These are phyloP conservation scores for Bryconaethiops microstoma DNA, from an alignment of 2,797 vertebrate genomes.

Conservation along the genomic window DNA sequence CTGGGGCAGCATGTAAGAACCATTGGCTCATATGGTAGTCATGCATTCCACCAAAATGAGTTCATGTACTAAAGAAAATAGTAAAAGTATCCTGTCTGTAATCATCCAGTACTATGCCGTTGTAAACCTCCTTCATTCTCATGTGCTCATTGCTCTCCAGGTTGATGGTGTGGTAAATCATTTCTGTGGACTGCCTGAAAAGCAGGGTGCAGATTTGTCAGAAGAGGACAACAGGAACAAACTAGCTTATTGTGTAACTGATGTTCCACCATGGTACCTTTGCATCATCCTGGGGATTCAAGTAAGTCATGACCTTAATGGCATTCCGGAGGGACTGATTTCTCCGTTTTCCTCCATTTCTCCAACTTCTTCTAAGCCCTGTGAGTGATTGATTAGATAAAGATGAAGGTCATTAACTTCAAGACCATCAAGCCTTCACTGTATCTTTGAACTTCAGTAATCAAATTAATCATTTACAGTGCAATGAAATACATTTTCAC, in stretches of 20 bases:
- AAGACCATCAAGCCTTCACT: neutral
- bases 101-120: neutral
- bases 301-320: constrained; percentile 70
- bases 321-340: no score
- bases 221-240: constrained; percentile 62
- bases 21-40: neutral
- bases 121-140: neutral
- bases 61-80: no score
- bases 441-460: neutral
- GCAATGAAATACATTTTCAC: neutral
- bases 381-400: neutral
- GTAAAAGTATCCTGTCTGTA: neutral
- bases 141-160: constrained; percentile 63
- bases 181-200: constrained; percentile 66
- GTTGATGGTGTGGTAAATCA: constrained; percentile 66
- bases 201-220: constrained; percentile 45
- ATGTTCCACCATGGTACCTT: constrained; percentile 92
- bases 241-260: constrained; percentile 85
- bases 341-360: neutral
- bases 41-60: neutral
- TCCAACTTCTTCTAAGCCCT: neutral
- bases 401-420: neutral
- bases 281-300: constrained; percentile 93
- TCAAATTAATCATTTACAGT: neutral
- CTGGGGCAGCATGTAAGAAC: neutral